phyloP scores from a whole-genome alignment of 2,797 vertebrate genomes.

The Triplophysa yarkandensis region DNA sequence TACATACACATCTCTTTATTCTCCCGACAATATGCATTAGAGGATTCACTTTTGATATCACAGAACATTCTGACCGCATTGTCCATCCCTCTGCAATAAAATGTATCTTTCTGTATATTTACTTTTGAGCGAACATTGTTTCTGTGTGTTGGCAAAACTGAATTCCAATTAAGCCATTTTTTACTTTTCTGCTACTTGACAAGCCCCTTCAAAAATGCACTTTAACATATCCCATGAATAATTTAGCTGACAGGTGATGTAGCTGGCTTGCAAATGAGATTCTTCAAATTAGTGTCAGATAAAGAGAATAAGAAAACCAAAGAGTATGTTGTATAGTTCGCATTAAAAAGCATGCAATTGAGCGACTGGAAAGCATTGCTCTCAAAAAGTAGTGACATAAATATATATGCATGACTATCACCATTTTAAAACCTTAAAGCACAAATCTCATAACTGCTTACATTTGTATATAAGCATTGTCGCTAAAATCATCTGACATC shows the following conservation, averaged over 20 bases:
- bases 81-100: background rate
- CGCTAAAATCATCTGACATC: background rate
- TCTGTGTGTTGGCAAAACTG: slow-evolving; percentile 5
- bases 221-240: slow-evolving; percentile 52
- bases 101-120: slow-evolving; percentile 2
- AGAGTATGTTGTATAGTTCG: slow-evolving; percentile 12
- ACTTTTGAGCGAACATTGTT: slow-evolving; percentile 2
- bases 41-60: background rate
- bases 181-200: slow-evolving; percentile 33
- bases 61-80: background rate
- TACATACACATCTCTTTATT: background rate
- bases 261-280: slow-evolving; percentile 58
- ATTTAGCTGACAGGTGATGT: slow-evolving; percentile 60
- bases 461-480: background rate
- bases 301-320: slow-evolving; percentile 33
- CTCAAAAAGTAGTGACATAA: background rate
- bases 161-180: slow-evolving; percentile 14
- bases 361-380: slow-evolving; percentile 11
- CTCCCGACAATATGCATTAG: background rate
- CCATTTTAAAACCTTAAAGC: slow-evolving; percentile 5
- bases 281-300: slow-evolving; percentile 53
- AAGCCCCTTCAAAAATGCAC: slow-evolving; percentile 42
- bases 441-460: slow-evolving; percentile 5
- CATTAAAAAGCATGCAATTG: slow-evolving; percentile 41
- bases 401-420: background rate